Conservation (phyloP, 2,888 invertebrate genomes). For the Acrocyrtus sp. region DNA sequence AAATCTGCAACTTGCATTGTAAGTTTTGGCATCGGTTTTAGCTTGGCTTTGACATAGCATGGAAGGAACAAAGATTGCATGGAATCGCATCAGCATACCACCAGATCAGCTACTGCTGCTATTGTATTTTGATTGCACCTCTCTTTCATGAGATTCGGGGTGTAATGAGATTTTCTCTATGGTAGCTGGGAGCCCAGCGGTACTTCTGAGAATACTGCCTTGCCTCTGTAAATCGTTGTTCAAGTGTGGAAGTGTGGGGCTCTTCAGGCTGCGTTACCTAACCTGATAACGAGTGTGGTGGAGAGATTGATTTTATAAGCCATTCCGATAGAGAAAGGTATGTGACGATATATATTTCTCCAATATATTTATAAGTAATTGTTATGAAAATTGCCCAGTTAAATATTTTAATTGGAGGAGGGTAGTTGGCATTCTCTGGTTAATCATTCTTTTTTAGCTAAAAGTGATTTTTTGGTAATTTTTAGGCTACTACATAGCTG, state of each 20-base stretch:
- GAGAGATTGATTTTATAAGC: background rate
- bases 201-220: conserved; percentile 27
- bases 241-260: background rate
- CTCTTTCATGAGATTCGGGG: too few relatives aligned
- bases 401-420: background rate
- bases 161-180: conserved; percentile 20
- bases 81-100: background rate
- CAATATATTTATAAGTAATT: background rate
- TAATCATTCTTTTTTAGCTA: background rate
- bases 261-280: too few relatives aligned
- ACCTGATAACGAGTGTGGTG: too few relatives aligned
- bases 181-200: conserved; percentile 20
- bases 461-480: conserved; percentile 18
- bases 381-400: background rate
- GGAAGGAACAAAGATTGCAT: background rate
- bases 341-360: background rate
- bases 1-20: too few relatives aligned
- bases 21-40: background rate
- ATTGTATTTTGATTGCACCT: too few relatives aligned
- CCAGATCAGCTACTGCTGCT: background rate
- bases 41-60: background rate
- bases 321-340: background rate
- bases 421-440: background rate
- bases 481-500: conserved; percentile 20
- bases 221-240: background rate